Percentiles rank a stretch among this genome's conserved stretches.
Conservation (phyloP, 2,113 vertebrate genomes). For the Galeopterus variegatus region DNA sequence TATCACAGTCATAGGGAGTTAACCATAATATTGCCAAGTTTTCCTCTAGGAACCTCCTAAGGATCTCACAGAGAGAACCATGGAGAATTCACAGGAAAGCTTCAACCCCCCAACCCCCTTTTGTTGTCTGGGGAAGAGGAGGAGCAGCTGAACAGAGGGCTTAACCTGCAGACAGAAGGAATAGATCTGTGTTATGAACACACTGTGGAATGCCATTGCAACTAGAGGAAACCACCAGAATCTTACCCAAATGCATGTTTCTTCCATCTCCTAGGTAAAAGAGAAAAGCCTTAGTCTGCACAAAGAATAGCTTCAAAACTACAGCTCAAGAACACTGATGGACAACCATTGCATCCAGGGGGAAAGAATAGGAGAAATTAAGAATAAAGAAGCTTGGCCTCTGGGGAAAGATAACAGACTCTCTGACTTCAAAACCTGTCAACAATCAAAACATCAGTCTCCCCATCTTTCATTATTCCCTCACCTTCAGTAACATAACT, state of each 20-base stretch:
- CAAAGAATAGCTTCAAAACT: background rate
- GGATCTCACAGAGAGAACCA: background rate
- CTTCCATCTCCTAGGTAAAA: background rate
- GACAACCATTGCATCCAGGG: background rate
- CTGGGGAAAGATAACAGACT: background rate
- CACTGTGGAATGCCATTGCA: background rate
- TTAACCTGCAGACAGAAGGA: background rate
- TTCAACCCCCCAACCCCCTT: background rate
- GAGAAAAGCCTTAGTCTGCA: background rate
- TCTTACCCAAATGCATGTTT: background rate
- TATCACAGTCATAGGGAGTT: too few relatives aligned
- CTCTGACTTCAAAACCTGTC: background rate
- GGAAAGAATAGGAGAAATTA: background rate
- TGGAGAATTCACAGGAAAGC: background rate
- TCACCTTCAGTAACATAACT: background rate
- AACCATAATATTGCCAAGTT: background rate
- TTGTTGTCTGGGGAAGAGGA: background rate
- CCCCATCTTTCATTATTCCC: background rate
- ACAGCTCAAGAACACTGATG: background rate
- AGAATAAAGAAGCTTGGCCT: background rate
- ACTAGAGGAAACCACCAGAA: rapidly evolving
- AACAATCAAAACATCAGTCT: background rate
- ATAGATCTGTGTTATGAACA: background rate
- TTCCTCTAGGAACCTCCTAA: background rate
- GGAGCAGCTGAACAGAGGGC: too few relatives aligned